Evolutionary conservation across 2,797 vertebrate species (phyloP).

Genomic region (Coracias cyanogaster): DNA sequence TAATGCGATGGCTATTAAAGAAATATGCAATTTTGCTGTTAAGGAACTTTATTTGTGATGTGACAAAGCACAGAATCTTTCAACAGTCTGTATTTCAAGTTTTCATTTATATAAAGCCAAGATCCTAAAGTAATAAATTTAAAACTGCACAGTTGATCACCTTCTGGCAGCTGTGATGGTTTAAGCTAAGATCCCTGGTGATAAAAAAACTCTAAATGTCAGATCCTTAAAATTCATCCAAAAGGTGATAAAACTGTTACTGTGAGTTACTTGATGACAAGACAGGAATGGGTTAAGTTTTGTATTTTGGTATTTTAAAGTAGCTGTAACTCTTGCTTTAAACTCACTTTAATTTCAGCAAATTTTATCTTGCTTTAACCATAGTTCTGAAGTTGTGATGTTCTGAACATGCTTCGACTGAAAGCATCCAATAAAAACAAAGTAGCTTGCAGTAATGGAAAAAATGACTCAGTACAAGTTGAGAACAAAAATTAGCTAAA

Average conservation of each 20-base stretch:
- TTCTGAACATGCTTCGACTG: slow-evolving; percentile 68
- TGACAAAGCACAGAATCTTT: neutral
- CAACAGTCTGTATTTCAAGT: neutral
- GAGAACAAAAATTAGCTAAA: slow-evolving; percentile 66
- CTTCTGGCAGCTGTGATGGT: neutral
- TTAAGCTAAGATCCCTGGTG: neutral
- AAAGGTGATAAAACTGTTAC: neutral
- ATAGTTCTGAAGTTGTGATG: slow-evolving; percentile 21
- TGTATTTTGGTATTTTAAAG: neutral
- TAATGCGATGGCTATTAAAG: neutral
- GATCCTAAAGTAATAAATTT: neutral
- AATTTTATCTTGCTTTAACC: slow-evolving; percentile 57
- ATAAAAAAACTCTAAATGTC: neutral
- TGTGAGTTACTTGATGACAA: neutral
- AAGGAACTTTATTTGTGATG: neutral
- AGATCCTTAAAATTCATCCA: neutral
- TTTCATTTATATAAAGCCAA: neutral
- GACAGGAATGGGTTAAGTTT: neutral
- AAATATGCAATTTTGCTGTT: neutral
- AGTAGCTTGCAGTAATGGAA: slow-evolving; percentile 76
- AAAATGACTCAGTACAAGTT: slow-evolving; percentile 66
- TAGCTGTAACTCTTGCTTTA: neutral
- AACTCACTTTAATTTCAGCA: neutral
- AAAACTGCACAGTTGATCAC: neutral
- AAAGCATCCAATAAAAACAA: slow-evolving; percentile 76